A percentile compares a stretch with the other conserved stretches of the same genome.
Conservation (phyloP, 2,113 vertebrate genomes). For the Brachyhypopomus gauderio region DNA sequence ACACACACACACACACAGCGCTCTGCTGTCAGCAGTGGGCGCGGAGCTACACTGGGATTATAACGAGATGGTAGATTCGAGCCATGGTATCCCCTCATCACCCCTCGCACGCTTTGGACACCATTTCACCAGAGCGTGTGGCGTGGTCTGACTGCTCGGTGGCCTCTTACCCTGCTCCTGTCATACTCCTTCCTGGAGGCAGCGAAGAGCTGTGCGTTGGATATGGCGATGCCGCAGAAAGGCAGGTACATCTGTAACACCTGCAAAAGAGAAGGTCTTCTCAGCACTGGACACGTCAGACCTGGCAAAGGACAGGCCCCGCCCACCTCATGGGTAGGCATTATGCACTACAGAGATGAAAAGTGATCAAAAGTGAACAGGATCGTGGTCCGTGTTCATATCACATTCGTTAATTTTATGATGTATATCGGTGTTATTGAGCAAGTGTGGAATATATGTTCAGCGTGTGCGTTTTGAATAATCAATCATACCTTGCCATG, state of each 20-base stretch:
- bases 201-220: slow-evolving; percentile 95
- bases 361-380: background rate
- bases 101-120: background rate
- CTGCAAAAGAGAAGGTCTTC: slow-evolving; percentile 71
- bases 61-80: slow-evolving; percentile 26
- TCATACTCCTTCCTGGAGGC: slow-evolving; percentile 98
- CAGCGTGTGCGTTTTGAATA: slow-evolving; percentile 2
- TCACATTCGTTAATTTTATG: background rate
- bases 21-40: slow-evolving; percentile 21
- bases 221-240: slow-evolving; percentile 97
- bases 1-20: slow-evolving; percentile 5
- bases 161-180: slow-evolving; percentile 89
- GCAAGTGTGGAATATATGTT: background rate
- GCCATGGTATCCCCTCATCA: background rate
- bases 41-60: background rate
- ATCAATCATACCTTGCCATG: background rate
- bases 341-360: background rate
- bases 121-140: background rate
- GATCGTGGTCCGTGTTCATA: background rate
- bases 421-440: background rate
- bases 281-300: slow-evolving; percentile 26
- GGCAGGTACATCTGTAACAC: slow-evolving; percentile 99
- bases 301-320: background rate
- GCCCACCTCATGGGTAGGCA: background rate
- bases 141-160: background rate